These are phyloP conservation scores for Oreortyx pictus DNA, from an alignment of 2,797 vertebrate species.

Conservation along the genomic window DNA sequence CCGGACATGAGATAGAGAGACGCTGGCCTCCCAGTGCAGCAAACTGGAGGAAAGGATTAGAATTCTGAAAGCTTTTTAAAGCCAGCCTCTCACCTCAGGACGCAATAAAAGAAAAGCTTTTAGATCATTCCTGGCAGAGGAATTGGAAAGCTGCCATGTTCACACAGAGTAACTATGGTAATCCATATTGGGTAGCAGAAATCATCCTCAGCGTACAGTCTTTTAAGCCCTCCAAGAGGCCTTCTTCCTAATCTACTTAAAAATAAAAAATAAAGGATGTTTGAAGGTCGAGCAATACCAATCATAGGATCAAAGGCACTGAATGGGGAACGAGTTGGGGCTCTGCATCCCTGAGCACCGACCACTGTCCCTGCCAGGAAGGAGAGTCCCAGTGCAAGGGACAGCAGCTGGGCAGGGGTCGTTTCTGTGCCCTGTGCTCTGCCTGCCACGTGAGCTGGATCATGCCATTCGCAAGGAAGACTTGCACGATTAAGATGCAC, in stretches of 20 bases:
- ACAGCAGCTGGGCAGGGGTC: background rate
- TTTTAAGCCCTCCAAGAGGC: constrained; percentile 61
- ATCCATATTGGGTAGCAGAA: constrained; percentile 72
- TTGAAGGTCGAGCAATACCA: constrained; percentile 58
- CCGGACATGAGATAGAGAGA: constrained; percentile 30
- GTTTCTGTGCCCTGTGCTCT: background rate
- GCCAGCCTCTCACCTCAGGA: constrained; percentile 64
- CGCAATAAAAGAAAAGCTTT: constrained; percentile 75
- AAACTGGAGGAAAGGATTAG: constrained; percentile 53
- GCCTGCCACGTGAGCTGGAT: background rate
- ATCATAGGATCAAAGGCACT: constrained; percentile 10
- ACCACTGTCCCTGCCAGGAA: background rate
- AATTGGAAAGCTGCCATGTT: constrained; percentile 66
- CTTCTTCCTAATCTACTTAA: constrained; percentile 68
- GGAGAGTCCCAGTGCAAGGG: background rate
- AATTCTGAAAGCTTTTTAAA: constrained; percentile 72
- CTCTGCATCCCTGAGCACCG: background rate
- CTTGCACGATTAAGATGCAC: constrained; percentile 35
- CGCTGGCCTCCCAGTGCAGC: constrained; percentile 35
- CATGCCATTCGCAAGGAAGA: background rate
- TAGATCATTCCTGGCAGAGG: constrained; percentile 74
- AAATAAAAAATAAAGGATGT: constrained; percentile 51
- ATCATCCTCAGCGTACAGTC: constrained; percentile 64
- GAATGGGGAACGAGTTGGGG: background rate
- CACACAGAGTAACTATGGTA: constrained; percentile 54